Conservation (phyloP, 2,888 invertebrate genomes). For the Drosophila nr. perissopoda region DNA sequence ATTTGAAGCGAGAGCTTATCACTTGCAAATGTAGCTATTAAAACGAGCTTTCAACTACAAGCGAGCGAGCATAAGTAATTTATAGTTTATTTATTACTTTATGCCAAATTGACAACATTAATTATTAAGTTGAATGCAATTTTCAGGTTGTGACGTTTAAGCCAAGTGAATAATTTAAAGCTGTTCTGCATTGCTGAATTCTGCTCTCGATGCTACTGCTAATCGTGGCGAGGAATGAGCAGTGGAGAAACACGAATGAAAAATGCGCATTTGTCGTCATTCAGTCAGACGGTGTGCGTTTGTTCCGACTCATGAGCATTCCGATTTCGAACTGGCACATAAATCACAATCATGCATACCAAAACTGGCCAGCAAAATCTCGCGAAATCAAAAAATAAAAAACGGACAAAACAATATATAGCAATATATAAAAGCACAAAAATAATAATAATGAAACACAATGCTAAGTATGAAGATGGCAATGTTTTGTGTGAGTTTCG, state of each 20-base stretch:
- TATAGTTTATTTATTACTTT: neutral
- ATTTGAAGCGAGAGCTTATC: neutral
- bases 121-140: neutral
- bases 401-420: slow-evolving; percentile 19
- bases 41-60: neutral
- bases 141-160: slow-evolving; percentile 16
- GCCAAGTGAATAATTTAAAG: slow-evolving; percentile 23
- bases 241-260: neutral
- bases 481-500: slow-evolving; percentile 34
- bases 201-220: neutral
- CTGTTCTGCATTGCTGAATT: slow-evolving; percentile 30
- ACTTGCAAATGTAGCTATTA: neutral
- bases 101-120: neutral
- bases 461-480: slow-evolving; percentile 37
- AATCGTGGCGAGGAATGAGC: neutral
- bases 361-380: slow-evolving; percentile 33
- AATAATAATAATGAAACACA: slow-evolving; percentile 29
- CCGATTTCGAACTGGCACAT: slow-evolving; percentile 45
- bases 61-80: neutral
- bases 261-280: slow-evolving; percentile 41
- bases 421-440: slow-evolving; percentile 19
- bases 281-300: slow-evolving; percentile 28
- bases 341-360: slow-evolving; percentile 60
- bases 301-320: slow-evolving; percentile 36
- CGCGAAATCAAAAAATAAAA: slow-evolving; percentile 14